Evolutionary conservation across 2,888 invertebrate genomes (phyloP).

Genomic region (Melipona beecheii): DNA sequence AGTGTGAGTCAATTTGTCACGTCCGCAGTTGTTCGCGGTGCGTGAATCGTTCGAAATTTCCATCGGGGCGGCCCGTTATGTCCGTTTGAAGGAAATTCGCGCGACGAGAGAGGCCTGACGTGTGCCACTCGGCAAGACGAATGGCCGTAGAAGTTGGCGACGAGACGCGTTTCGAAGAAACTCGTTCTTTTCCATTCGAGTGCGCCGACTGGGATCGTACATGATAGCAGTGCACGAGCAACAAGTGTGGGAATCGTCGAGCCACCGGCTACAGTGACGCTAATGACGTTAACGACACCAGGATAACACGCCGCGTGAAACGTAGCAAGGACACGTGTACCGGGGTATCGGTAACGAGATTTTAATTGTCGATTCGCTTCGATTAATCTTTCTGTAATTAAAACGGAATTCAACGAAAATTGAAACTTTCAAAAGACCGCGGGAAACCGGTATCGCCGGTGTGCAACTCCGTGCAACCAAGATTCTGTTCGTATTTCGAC

Average conservation of each 20-base stretch:
- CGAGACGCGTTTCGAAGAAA: constrained; percentile 53
- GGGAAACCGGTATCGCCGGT: not conserved
- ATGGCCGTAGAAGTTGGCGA: constrained; percentile 17
- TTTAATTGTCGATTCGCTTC: constrained; percentile 14
- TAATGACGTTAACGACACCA: constrained; percentile 53
- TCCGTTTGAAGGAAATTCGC: constrained; percentile 4
- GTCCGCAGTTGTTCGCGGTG: no score
- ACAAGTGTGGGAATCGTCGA: constrained; percentile 60
- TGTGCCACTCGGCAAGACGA: constrained; percentile 5
- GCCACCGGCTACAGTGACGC: constrained; percentile 49
- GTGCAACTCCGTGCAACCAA: not conserved
- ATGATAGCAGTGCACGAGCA: constrained; percentile 31
- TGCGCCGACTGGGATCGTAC: constrained; percentile 9
- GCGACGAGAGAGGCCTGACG: constrained; percentile 22
- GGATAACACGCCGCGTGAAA: constrained; percentile 33
- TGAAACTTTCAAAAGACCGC: not conserved
- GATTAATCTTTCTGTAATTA: not conserved
- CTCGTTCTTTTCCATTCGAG: constrained; percentile 47
- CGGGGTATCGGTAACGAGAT: constrained; percentile 30
- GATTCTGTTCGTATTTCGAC: not conserved
- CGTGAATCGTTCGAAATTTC: not conserved
- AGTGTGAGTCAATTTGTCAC: not conserved
- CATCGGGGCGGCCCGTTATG: constrained; percentile 1
- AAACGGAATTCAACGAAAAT: not conserved
- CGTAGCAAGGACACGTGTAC: not conserved